A percentile compares a stretch with the other conserved stretches of the same genome.
Conservation (phyloP, 2,888 invertebrate species). For the Bellardia bayeri region DNA sequence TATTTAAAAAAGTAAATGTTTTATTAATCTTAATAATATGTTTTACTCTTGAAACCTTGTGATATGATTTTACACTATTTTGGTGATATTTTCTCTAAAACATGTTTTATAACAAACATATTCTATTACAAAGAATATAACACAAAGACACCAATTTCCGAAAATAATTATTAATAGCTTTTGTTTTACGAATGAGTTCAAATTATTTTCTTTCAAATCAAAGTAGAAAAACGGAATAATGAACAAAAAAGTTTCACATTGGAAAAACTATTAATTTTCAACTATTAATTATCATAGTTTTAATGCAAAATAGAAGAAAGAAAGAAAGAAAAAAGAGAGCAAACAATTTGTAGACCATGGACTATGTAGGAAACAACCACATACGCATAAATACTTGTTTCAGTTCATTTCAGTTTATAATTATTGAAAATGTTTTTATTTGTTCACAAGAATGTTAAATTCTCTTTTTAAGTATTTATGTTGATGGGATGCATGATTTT, state of each 20-base stretch:
- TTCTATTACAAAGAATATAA: neutral
- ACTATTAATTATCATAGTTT: slow-evolving; percentile 38
- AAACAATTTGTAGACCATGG: slow-evolving; percentile 18
- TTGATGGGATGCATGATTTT: no score
- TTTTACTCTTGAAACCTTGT: no score
- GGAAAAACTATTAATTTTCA: slow-evolving; percentile 52
- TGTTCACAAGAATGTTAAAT: neutral
- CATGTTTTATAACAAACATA: neutral
- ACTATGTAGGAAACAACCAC: neutral
- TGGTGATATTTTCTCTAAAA: neutral
- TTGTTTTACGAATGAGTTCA: neutral
- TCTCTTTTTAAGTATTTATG: neutral
- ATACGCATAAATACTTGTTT: slow-evolving; percentile 11
- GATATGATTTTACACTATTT: neutral
- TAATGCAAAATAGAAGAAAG: neutral
- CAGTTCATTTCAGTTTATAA: neutral
- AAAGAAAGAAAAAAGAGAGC: neutral
- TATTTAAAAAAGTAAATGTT: no score
- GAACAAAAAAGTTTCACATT: slow-evolving; percentile 37
- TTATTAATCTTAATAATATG: no score
- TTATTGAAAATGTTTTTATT: neutral
- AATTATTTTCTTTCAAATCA: slow-evolving; percentile 5
- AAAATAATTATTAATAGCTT: slow-evolving; percentile 29
- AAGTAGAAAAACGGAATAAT: neutral
- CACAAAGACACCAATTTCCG: neutral